Evolutionary conservation across 2,888 invertebrate species (phyloP).

Genomic region (Exocentrus adspersus): DNA sequence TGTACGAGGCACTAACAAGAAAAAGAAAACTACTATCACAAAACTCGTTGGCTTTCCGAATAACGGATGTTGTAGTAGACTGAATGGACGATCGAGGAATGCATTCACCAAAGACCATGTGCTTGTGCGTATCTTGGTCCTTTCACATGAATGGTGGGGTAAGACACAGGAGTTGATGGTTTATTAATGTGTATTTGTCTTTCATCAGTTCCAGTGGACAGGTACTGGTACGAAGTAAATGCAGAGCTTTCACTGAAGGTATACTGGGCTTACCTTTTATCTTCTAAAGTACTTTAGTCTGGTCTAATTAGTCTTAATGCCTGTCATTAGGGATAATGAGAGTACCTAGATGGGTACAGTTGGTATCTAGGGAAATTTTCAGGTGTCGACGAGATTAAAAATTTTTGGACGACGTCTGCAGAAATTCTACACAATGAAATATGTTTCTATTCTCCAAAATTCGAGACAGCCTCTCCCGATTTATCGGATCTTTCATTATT

Average conservation of each 20-base stretch:
- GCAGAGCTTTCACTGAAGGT: constrained; percentile 23
- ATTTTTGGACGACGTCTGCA: no score
- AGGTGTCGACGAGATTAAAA: no score
- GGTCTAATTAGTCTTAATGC: no score
- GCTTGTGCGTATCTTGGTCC: constrained; percentile 38
- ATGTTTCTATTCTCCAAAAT: no score
- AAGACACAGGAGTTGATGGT: constrained; percentile 3
- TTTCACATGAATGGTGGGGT: constrained; percentile 49
- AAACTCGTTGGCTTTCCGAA: not conserved
- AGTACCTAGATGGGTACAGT: no score
- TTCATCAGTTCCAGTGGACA: no score
- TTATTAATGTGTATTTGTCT: not conserved
- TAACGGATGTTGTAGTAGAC: constrained; percentile 28
- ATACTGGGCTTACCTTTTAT: no score
- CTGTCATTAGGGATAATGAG: no score
- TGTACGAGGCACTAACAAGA: not conserved
- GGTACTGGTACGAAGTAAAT: not conserved
- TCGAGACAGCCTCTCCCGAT: no score
- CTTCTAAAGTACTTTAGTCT: constrained; percentile 15
- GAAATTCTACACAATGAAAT: no score
- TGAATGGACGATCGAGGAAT: constrained; percentile 36
- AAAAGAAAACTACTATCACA: constrained; percentile 2
- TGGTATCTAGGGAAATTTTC: no score
- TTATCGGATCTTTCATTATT: no score
- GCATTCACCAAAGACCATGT: constrained; percentile 35